phyloP scores from a whole-genome alignment of 2,888 invertebrate species.

The Polyploca ridens region DNA sequence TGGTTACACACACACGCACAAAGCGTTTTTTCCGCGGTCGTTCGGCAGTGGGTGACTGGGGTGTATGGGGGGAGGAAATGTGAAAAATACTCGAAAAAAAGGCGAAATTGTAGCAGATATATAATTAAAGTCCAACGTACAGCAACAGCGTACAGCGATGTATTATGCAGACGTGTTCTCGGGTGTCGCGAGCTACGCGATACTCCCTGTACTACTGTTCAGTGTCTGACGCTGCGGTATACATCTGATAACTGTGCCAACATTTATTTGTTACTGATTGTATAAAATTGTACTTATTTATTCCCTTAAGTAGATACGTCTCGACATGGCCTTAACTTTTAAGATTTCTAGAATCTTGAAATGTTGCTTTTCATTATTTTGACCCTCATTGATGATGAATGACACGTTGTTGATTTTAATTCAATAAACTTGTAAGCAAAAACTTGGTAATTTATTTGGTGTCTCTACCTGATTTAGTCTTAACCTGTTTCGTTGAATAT shows the following conservation, averaged over 20 bases:
- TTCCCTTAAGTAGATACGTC: too few relatives aligned
- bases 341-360: too few relatives aligned
- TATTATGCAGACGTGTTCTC: conserved; percentile 79
- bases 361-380: too few relatives aligned
- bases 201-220: conserved; percentile 36
- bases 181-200: conserved; percentile 61
- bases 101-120: conserved; percentile 85
- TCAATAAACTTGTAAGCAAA: too few relatives aligned
- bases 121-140: conserved; percentile 83
- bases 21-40: conserved; percentile 72
- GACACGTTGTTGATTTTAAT: too few relatives aligned
- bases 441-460: too few relatives aligned
- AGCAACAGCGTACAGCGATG: conserved; percentile 76
- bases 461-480: too few relatives aligned
- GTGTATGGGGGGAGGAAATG: conserved; percentile 76
- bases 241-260: neutral
- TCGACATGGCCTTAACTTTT: too few relatives aligned
- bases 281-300: too few relatives aligned
- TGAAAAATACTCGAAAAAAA: conserved; percentile 85
- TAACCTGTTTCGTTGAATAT: too few relatives aligned
- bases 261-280: neutral
- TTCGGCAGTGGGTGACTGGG: conserved; percentile 67
- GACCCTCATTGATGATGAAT: too few relatives aligned
- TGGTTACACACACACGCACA: conserved; percentile 60
- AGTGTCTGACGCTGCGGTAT: conserved; percentile 22